Conservation (phyloP, 2,113 vertebrate species). For the Barbus barbus region DNA sequence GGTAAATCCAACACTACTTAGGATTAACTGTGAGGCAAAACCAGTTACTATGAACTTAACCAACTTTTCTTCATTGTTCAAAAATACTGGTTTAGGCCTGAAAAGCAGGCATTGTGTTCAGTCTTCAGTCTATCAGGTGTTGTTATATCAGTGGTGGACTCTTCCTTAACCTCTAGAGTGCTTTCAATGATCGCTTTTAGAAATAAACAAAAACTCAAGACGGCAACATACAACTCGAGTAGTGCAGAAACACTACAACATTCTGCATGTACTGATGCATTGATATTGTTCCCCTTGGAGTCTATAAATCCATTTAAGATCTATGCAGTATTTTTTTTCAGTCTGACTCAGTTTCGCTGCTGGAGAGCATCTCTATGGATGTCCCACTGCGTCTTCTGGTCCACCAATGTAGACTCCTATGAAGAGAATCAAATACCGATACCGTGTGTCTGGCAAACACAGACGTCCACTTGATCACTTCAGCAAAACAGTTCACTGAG, state of each 20-base stretch:
- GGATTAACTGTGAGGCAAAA: not conserved
- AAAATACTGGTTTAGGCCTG: not conserved
- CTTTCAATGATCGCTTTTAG: not conserved
- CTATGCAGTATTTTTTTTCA: not conserved
- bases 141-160: not conserved
- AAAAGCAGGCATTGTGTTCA: conserved; percentile 11
- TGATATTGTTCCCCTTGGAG: not conserved
- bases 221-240: not conserved
- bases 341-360: conserved; percentile 41
- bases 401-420: conserved; percentile 65
- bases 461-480: conserved; percentile 66
- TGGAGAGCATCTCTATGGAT: conserved; percentile 39
- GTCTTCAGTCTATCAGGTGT: not conserved
- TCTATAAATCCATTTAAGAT: not conserved
- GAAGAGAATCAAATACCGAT: conserved; percentile 66
- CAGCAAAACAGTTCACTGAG: conserved; percentile 64
- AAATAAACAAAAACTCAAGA: not conserved
- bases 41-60: not conserved
- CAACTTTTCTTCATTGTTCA: not conserved
- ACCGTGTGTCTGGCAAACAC: conserved; percentile 61
- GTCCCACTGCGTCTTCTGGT: conserved; percentile 38
- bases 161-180: not conserved
- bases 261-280: not conserved
- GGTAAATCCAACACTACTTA: not conserved
- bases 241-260: not conserved